Percentiles rank a stretch among this genome's conserved stretches.
Conservation (phyloP, 2,113 vertebrate genomes). For the Pan troglodytes region DNA sequence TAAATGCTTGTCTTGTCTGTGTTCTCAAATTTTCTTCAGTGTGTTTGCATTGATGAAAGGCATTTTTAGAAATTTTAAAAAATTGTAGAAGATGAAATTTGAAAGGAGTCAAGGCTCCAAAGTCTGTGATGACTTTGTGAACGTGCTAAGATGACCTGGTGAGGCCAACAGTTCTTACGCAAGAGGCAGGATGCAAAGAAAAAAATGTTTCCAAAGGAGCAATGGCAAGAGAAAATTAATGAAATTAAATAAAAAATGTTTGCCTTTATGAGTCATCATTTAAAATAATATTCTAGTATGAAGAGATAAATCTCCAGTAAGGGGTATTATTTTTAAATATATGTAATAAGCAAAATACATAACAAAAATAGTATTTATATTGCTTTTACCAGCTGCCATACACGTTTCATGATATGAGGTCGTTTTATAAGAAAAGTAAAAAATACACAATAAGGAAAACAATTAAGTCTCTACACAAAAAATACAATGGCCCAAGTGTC, state of each 20-base stretch:
- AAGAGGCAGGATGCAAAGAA: conserved; percentile 12
- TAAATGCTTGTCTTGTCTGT: background rate
- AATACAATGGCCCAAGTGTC: background rate
- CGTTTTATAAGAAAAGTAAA: conserved; percentile 54
- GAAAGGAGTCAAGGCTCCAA: background rate
- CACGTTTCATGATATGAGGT: conserved; percentile 28
- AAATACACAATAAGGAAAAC: conserved; percentile 49
- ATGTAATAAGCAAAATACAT: conserved; percentile 47
- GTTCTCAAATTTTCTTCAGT: background rate
- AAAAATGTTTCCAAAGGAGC: background rate
- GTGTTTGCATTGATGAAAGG: background rate
- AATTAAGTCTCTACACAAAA: conserved; percentile 28
- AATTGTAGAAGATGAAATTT: conserved; percentile 16
- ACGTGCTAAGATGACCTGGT: background rate
- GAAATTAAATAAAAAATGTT: conserved; percentile 49
- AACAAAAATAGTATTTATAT: conserved; percentile 36
- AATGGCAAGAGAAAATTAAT: conserved; percentile 38
- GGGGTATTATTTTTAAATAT: conserved; percentile 48
- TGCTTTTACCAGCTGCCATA: conserved; percentile 4
- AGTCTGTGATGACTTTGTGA: background rate
- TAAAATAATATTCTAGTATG: conserved; percentile 43
- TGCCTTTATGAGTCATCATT: conserved; percentile 50
- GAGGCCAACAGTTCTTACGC: background rate
- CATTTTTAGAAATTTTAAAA: background rate
- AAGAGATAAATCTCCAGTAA: conserved; percentile 12